Conservation (phyloP, 2,797 vertebrate species). For the Spinibarbus caldwelli region DNA sequence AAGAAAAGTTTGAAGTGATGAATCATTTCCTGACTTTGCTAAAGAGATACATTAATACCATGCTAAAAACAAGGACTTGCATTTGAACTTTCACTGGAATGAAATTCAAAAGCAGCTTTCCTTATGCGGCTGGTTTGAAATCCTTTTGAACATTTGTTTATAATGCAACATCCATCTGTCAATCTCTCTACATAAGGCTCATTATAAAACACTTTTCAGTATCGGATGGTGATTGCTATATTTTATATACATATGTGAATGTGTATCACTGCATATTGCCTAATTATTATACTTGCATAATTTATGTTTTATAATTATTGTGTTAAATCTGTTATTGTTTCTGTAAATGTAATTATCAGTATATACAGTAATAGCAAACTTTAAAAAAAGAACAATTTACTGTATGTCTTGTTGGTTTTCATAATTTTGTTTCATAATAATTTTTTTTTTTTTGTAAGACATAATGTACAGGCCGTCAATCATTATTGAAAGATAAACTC, state of each 20-base stretch:
- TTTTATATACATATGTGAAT: neutral
- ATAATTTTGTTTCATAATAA: too few relatives aligned
- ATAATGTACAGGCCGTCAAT: neutral
- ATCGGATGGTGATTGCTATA: neutral
- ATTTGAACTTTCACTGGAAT: neutral
- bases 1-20: constrained; percentile 44
- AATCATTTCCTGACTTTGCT: constrained; percentile 52
- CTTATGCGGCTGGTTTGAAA: neutral
- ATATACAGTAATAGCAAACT: neutral
- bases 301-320: neutral
- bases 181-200: neutral
- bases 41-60: neutral
- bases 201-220: neutral
- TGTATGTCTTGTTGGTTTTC: neutral
- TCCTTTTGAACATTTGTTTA: neutral
- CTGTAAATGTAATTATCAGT: neutral
- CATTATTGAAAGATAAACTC: neutral
- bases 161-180: constrained; percentile 1
- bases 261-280: neutral
- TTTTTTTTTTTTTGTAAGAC: neutral
- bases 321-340: neutral
- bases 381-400: neutral
- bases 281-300: neutral
- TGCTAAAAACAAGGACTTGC: neutral
- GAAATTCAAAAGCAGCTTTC: constrained; percentile 4